Evolutionary conservation across 2,113 vertebrate genomes (phyloP).

Genomic region (Stigmatopora argus): DNA sequence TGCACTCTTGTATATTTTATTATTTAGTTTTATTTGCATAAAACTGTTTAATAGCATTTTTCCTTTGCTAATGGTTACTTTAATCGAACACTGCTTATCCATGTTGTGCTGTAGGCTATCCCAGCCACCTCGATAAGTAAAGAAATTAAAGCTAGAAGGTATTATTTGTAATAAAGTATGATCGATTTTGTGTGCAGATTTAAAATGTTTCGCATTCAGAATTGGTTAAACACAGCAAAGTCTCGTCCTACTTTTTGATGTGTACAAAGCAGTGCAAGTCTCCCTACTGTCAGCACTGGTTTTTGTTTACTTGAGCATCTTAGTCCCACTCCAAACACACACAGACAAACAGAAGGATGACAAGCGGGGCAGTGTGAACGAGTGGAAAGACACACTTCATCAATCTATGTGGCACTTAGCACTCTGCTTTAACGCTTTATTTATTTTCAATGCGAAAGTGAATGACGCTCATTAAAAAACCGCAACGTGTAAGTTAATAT

Average conservation of each 20-base stretch:
- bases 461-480: slow-evolving; percentile 5
- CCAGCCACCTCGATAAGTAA: no score
- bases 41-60: no score
- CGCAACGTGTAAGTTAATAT: not conserved
- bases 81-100: no score
- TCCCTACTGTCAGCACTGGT: not conserved
- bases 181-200: not conserved
- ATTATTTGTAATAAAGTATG: not conserved
- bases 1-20: no score
- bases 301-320: slow-evolving; percentile 5
- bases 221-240: not conserved
- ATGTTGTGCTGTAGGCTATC: no score
- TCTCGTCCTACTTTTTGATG: not conserved
- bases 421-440: not conserved
- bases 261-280: not conserved
- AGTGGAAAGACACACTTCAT: slow-evolving; percentile 7
- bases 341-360: slow-evolving; percentile 6
- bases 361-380: slow-evolving; percentile 3
- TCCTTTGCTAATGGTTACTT: no score
- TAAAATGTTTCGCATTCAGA: not conserved
- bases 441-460: slow-evolving; percentile 7
- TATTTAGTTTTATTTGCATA: no score
- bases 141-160: not conserved
- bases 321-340: not conserved
- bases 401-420: slow-evolving; percentile 9